Evolutionary conservation across 2,888 invertebrate species (phyloP).

Genomic region (Alloplasta piceator): DNA sequence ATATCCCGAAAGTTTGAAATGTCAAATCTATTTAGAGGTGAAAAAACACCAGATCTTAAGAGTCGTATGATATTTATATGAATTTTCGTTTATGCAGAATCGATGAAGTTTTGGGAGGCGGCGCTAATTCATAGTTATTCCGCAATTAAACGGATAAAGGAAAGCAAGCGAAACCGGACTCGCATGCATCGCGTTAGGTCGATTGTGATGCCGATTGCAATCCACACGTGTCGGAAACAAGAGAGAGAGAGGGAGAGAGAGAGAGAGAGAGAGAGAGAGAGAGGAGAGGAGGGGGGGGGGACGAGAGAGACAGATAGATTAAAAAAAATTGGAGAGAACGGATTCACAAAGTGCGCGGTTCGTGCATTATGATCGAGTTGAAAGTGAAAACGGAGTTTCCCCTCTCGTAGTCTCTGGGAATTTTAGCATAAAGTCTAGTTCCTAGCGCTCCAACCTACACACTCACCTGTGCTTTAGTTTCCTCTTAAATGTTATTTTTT

Average conservation of each 20-base stretch:
- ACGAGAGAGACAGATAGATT: neutral
- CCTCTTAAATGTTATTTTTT: conserved; percentile 21
- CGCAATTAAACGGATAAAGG: conserved; percentile 70
- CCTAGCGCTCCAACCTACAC: neutral
- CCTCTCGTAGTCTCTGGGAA: conserved; percentile 25
- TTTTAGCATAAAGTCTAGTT: conserved; percentile 18
- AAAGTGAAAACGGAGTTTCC: conserved; percentile 63
- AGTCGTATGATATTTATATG: no score
- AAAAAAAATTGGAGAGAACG: neutral
- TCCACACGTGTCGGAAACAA: conserved; percentile 35
- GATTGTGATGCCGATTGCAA: conserved; percentile 49
- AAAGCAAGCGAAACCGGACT: conserved; percentile 20
- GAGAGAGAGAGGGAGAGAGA: neutral
- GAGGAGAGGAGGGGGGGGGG: neutral
- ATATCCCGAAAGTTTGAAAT: no score
- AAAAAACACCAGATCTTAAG: no score
- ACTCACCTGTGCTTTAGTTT: conserved; percentile 33
- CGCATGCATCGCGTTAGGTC: neutral
- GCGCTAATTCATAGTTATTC: conserved; percentile 67
- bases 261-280: conserved; percentile 3
- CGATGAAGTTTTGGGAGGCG: no score
- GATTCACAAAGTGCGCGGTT: conserved; percentile 17
- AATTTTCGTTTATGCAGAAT: no score
- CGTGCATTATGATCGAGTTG: conserved; percentile 51
- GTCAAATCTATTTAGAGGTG: no score